Evolutionary conservation across 2,888 invertebrate genomes (phyloP), one percentile per base, ranked within the genome.

Genomic region (Athetis lepigone): DNA sequence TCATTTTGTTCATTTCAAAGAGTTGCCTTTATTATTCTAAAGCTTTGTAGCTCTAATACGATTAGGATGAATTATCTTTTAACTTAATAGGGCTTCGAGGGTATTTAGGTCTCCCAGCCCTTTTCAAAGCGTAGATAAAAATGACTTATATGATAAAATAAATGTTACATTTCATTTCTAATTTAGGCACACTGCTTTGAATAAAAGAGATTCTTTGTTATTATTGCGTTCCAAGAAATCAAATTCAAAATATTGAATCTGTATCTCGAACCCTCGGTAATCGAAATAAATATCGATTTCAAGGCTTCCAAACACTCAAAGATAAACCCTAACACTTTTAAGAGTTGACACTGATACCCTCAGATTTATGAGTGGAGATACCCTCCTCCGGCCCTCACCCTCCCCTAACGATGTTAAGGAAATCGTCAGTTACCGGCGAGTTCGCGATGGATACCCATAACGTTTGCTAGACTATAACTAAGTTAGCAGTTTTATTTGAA

Each of bases 331-430:
- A 77, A 69, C 72, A 62, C 59, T 77, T 77, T 60, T 68, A 68
- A 69, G 63, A 75, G 63, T 75, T 77, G 77, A 75, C 78, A 77
- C 78, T 71, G 78, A 77, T 75, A 77, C 78, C 49, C 56, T 66
- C 55, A 75, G 77, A 77, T 77, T 77, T 77, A 77, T 71, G 75
- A 72, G 62, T 36, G 43, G 50, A 46, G 58, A 47, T 45, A 60
- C 68, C 68, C 73, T 73, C 62, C 51, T 55, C 19, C 21, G n/a
- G 49, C 39, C 40, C 42, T 52, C 7, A 63, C 23, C 43, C 42
- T 60, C 72, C 73, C 68, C 72, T 84, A 83, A 85, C 79, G 78
- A 77, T 75, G 85, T 86, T 86, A 85, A 84, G 83, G 82, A 85
- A 84, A 84, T 85, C 83, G 79, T 73, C 82, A 80, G 85, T 85